A percentile compares a stretch with the other conserved stretches of the same genome.
These are phyloP conservation scores for Kryptopterus vitreolus DNA, from an alignment of 2,797 vertebrate species.

Conservation along the genomic window DNA sequence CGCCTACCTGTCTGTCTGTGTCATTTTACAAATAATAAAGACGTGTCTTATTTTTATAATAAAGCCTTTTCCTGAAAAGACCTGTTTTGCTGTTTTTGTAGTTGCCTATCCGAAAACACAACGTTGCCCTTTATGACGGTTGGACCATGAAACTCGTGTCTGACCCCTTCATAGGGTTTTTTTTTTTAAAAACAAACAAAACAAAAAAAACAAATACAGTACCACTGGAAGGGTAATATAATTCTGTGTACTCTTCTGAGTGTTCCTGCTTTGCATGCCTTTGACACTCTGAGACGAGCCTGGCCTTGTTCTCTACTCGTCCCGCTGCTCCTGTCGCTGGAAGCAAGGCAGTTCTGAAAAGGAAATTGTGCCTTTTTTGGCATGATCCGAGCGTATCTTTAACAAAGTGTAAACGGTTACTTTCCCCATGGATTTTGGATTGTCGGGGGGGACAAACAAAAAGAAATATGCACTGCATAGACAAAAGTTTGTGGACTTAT, in stretches of 20 bases:
- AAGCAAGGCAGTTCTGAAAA: no score
- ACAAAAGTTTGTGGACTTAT: no score
- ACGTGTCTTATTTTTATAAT: conserved; percentile 21
- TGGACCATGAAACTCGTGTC: background rate
- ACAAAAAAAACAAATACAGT: background rate
- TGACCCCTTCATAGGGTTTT: no score
- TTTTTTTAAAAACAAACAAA: no score
- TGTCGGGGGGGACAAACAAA: background rate
- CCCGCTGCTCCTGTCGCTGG: background rate
- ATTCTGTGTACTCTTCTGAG: background rate
- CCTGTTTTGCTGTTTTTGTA: no score
- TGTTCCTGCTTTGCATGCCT: background rate
- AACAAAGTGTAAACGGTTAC: background rate
- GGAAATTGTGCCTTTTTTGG: background rate
- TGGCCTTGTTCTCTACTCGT: conserved; percentile 5
- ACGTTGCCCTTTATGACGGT: background rate
- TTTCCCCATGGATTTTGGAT: background rate
- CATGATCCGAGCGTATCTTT: background rate
- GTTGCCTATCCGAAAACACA: background rate
- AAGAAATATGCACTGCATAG: background rate
- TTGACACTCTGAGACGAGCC: background rate
- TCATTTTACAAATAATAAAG: background rate
- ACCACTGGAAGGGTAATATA: background rate
- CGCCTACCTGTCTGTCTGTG: background rate
- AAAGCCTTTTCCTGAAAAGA: conserved; percentile 7